Evolutionary conservation across 2,113 vertebrate species (phyloP), one percentile per base, ranked within the genome.

Genomic region (Apteryx mantelli): DNA sequence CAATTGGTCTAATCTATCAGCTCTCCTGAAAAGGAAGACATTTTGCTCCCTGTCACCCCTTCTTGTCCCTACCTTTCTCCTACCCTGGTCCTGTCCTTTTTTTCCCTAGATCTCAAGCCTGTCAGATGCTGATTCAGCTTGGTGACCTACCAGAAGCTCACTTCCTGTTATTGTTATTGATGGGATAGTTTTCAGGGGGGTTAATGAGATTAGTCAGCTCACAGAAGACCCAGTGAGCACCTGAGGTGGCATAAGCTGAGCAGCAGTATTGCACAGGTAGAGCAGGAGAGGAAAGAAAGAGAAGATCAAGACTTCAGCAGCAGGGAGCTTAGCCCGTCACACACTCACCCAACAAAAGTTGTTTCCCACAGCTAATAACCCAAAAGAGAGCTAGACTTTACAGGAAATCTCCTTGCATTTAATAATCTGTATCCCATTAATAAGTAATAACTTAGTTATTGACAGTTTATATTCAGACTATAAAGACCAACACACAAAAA

Each of bases 381-480:
- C 8, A 85, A 91, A 81, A 40, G 5, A 70, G 25, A 91, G 17
- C 13, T 89, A 74, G 89, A 70, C 16, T 26, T 78, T 69, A 60
- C 34, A 89, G 34, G 18, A 89, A 84, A 68, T 66, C 30, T 89
- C 38, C 61, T 92, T 91, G 71, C 38, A 93, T 90, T 88, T 92
- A 65, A 5, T 74, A 48, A 8, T 93, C 58, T 85, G 25, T 42
- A 82, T 20, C 48, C 74, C 22, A 30, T 93, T 83, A 93, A 65
- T 88, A 95, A 96, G 75, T 80, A 83, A 86, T 77, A 95, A 13
- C 44, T 34, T 81, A 34, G 64, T 80, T 95, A 91, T 83, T 88
- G 94, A 86, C 80, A 88, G 44, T 55, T 92, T 91, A 53, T 81
- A 34, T 92, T 88, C 88, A 66, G 60, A 55, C 26, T 55, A 60